Conservation (phyloP, 2,888 invertebrate genomes). For the Tenthredo distinguenda region DNA sequence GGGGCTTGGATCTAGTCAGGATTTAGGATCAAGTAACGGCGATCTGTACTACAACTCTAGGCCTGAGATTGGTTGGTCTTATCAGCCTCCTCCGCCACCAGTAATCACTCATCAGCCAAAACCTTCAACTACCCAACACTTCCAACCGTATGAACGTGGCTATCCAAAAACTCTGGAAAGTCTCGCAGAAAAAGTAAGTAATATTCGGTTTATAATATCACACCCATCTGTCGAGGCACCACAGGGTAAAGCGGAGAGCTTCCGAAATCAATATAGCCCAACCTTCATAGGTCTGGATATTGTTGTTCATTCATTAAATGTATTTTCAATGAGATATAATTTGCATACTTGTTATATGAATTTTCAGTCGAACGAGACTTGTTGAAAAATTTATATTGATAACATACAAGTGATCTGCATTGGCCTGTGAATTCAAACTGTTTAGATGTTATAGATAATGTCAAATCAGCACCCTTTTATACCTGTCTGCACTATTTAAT, state of each 20-base stretch:
- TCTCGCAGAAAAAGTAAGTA: slow-evolving; percentile 88
- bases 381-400: neutral
- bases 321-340: neutral
- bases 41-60: slow-evolving; percentile 92
- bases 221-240: slow-evolving; percentile 28
- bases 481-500: slow-evolving; percentile 76
- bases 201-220: neutral
- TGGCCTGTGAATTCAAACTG: slow-evolving; percentile 43
- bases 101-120: slow-evolving; percentile 96
- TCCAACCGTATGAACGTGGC: slow-evolving; percentile 92
- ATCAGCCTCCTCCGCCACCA: slow-evolving; percentile 90
- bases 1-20: slow-evolving; percentile 78
- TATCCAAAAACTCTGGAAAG: slow-evolving; percentile 95
- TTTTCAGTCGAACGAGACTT: neutral
- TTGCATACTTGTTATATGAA: neutral
- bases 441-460: slow-evolving; percentile 77
- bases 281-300: neutral
- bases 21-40: slow-evolving; percentile 80
- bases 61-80: slow-evolving; percentile 80
- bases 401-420: slow-evolving; percentile 16
- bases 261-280: slow-evolving; percentile 3
- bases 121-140: slow-evolving; percentile 86
- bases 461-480: slow-evolving; percentile 75
- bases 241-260: slow-evolving; percentile 18
- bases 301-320: neutral